Conservation (phyloP, 2,113 vertebrate genomes). For the Petaurus breviceps region DNA sequence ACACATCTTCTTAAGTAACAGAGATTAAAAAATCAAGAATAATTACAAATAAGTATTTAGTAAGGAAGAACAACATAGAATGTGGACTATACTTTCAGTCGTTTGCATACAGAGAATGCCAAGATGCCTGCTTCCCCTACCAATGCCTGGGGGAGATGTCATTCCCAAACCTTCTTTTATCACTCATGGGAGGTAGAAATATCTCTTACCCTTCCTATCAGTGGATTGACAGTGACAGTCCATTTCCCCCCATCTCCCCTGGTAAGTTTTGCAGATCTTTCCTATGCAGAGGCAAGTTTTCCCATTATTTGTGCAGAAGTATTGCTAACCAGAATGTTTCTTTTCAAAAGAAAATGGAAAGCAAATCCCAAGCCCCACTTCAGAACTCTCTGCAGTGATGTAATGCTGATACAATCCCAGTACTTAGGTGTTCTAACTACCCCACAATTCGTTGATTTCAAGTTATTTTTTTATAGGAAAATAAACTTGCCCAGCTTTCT, state of each 20-base stretch:
- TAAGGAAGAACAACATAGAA: conserved; percentile 70
- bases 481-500: conserved; percentile 69
- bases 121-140: conserved; percentile 38
- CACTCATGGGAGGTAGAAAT: conserved; percentile 60
- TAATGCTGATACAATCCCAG: conserved; percentile 58
- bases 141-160: conserved; percentile 8
- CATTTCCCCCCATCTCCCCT: not conserved
- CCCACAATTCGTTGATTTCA: conserved; percentile 53
- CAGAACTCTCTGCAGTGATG: conserved; percentile 32
- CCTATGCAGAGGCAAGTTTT: conserved; percentile 19
- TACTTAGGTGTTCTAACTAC: conserved; percentile 74
- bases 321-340: conserved; percentile 55
- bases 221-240: conserved; percentile 41
- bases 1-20: conserved; percentile 83
- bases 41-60: conserved; percentile 83
- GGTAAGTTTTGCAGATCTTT: conserved; percentile 50
- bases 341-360: conserved; percentile 71
- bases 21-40: conserved; percentile 85
- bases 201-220: conserved; percentile 32
- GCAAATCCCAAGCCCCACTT: conserved; percentile 39
- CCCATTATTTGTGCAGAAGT: not conserved
- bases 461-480: conserved; percentile 65
- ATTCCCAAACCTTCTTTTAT: conserved; percentile 44
- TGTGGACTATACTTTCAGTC: conserved; percentile 69
- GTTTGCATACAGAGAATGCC: conserved; percentile 61